phyloP scores from a whole-genome alignment of 64 coral and sea anemone species.

The Trachythela sp. region DNA sequence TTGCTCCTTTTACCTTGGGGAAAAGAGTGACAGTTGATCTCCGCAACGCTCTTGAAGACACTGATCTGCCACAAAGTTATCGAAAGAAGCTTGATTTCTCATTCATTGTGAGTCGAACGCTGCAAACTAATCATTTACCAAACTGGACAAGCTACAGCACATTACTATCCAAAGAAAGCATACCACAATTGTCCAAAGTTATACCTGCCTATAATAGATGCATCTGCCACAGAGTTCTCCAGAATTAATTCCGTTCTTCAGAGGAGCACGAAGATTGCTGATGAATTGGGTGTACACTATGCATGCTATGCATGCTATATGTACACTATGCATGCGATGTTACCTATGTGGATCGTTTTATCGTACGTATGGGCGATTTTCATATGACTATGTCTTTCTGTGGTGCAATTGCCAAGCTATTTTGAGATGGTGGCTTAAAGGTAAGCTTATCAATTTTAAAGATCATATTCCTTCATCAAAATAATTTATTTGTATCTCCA shows the following conservation, averaged over 20 bases:
- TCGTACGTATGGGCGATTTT: background rate
- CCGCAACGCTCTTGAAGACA: background rate
- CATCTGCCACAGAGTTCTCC: conserved; percentile 12
- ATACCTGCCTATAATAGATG: conserved; percentile 16
- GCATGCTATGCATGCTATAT: background rate
- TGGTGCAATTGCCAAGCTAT: background rate
- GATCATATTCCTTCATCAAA: background rate
- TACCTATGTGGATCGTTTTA: background rate
- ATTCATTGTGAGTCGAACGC: background rate
- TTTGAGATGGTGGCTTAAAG: background rate
- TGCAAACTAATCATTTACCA: background rate
- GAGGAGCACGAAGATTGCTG: conserved; percentile 9
- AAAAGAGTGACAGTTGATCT: background rate
- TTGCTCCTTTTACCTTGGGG: background rate
- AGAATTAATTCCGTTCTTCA: background rate
- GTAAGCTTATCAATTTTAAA: background rate
- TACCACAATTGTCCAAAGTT: conserved; percentile 5
- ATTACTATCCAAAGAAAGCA: background rate
- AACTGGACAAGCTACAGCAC: background rate
- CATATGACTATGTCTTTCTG: background rate
- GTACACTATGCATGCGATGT: background rate
- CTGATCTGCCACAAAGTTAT: background rate
- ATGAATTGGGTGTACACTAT: conserved; percentile 8
- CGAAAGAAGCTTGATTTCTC: background rate
- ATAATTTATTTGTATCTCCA: background rate